These are phyloP conservation scores for Drosophila saltans DNA, from an alignment of 1,140 invertebrate species.

Conservation along the genomic window DNA sequence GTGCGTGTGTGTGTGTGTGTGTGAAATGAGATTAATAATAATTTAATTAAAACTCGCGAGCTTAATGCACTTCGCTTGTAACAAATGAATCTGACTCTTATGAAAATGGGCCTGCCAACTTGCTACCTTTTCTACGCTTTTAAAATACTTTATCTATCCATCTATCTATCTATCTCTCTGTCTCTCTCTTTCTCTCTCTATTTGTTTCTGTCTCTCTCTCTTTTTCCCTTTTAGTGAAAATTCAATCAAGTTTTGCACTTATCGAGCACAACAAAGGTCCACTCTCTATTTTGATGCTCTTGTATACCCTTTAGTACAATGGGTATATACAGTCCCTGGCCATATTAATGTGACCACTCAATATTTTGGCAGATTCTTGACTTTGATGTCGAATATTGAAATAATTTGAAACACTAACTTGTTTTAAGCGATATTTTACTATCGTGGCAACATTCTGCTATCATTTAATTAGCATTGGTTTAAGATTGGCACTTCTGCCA, in stretches of 20 bases:
- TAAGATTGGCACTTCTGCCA: too few species aligned
- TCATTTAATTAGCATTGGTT: too few species aligned
- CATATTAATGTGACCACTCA: too few species aligned
- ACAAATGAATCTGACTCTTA: constrained; percentile 32
- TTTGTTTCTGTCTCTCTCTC: constrained; percentile 17
- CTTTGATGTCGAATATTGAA: too few species aligned
- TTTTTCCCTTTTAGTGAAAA: constrained; percentile 43
- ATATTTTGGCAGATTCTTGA: too few species aligned
- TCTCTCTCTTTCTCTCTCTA: constrained; percentile 8
- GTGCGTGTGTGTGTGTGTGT: constrained; percentile 12
- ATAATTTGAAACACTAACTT: too few species aligned
- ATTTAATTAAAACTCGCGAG: constrained; percentile 74
- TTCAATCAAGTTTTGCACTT: constrained; percentile 77
- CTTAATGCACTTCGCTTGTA: constrained; percentile 76
- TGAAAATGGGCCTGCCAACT: constrained; percentile 11
- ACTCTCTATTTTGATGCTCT: constrained; percentile 16
- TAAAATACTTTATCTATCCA: not conserved
- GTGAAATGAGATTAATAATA: constrained; percentile 74
- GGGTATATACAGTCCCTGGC: too few species aligned
- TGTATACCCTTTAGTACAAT: constrained; percentile 27
- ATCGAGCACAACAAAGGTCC: constrained; percentile 33
- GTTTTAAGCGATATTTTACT: too few species aligned
- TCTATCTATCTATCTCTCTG: not conserved
- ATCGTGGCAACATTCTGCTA: too few species aligned
- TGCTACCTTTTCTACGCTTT: not conserved